These are phyloP conservation scores for Hydrocynus forskahlii DNA, from an alignment of 2,797 vertebrate species.

Conservation along the genomic window DNA sequence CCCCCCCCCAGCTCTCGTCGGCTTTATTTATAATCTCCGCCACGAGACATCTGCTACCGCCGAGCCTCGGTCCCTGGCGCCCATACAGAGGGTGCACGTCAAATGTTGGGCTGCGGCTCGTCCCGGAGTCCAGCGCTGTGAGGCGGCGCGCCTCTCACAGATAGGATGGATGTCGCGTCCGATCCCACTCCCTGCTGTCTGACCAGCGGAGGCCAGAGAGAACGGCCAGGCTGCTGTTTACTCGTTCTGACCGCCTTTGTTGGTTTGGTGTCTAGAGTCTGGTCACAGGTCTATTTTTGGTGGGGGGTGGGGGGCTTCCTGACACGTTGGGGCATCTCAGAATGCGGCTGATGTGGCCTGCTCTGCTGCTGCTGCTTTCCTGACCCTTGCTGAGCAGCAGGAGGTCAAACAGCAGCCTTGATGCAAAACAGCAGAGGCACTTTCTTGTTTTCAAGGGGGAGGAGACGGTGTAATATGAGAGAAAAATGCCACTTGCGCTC, in stretches of 20 bases:
- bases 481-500: constrained; percentile 27
- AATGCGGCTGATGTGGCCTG: constrained; percentile 67
- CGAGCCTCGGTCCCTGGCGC: constrained; percentile 70
- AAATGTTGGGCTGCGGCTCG: constrained; percentile 59
- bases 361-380: constrained; percentile 42
- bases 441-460: constrained; percentile 60
- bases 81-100: constrained; percentile 76
- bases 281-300: constrained; percentile 72
- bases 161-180: constrained; percentile 74
- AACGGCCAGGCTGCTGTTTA: constrained; percentile 71
- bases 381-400: constrained; percentile 52
- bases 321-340: constrained; percentile 68
- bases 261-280: constrained; percentile 78
- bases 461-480: constrained; percentile 1
- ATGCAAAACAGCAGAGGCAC: constrained; percentile 69
- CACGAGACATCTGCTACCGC: constrained; percentile 82
- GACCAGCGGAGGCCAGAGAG: constrained; percentile 71
- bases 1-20: constrained; percentile 71
- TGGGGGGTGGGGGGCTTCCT: constrained; percentile 34
- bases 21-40: constrained; percentile 80
- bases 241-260: constrained; percentile 76
- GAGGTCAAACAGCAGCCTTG: constrained; percentile 65
- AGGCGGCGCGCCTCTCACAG: constrained; percentile 61
- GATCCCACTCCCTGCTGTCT: constrained; percentile 66
- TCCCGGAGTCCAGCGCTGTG: constrained; percentile 48